Percentiles rank a stretch among this genome's conserved stretches.
phyloP scores from a whole-genome alignment of 2,113 vertebrate species.

The Rynchops niger region DNA sequence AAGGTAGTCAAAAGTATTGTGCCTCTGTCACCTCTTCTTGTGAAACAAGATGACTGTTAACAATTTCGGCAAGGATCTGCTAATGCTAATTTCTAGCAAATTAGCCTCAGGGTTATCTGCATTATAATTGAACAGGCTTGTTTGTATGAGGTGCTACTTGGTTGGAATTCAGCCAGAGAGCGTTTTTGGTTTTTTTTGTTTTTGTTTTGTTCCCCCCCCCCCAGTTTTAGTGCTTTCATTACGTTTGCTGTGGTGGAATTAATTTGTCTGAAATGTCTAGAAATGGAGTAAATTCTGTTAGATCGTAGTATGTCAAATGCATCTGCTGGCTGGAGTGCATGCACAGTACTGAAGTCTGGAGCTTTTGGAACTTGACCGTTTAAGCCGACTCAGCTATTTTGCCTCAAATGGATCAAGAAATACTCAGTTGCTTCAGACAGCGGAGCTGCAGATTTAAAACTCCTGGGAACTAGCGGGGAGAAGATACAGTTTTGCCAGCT shows the following conservation, averaged over 20 bases:
- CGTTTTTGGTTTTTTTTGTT: too few species aligned
- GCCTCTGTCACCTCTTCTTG: neutral
- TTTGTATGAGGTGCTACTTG: neutral
- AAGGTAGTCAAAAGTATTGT: neutral
- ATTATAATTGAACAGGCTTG: neutral
- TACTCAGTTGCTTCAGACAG: neutral
- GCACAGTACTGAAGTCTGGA: neutral
- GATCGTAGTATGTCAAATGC: neutral
- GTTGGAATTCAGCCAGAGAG: neutral
- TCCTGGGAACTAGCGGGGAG: neutral
- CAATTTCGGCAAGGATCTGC: neutral
- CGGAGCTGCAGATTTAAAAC: neutral
- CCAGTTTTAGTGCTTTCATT: neutral
- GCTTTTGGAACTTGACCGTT: neutral
- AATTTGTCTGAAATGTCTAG: neutral
- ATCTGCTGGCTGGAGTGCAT: neutral
- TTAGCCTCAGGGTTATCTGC: neutral
- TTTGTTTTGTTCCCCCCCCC: too few species aligned
- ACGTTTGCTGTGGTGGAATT: neutral
- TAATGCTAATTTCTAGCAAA: neutral
- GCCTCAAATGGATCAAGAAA: neutral
- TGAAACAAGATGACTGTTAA: neutral
- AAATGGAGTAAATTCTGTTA: neutral
- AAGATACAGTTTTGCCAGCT: neutral
- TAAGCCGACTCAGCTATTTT: neutral